Base-by-base conservation (phyloP, 2,113 vertebrate species). In the Centropus bengalensis region DNA sequence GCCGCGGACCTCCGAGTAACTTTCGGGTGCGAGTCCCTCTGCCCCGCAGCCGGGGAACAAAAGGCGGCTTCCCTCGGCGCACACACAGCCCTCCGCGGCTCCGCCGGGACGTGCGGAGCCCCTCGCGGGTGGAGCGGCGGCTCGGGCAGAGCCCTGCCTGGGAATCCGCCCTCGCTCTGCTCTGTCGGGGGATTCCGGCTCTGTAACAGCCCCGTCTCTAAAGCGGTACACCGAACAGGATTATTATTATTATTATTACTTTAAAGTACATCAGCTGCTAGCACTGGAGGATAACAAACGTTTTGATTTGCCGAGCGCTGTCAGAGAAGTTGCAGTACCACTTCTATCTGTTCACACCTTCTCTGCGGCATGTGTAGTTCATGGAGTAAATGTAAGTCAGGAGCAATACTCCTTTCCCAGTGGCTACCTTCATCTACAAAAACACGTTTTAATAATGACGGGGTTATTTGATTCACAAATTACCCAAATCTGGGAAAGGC, bases 401-500 rank as follows among this genome's bases (percentile, higher is more conserved):
- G 38, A 92, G 73, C 40, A 6, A 17, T 11, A 38, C 42, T 14
- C 9, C 8, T 59, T 59, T 66, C 62, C 67, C 14, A 5, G 42
- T 2, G 62, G 49, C 47, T n/a, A 40, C 47, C 26, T 56, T 80
- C 30, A 4, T 56, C 32, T 59, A 11, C 36, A 62, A 10, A 87
- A 80, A 68, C 44, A 24, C 1, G 38, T 36, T 81, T 83, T 73
- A 86, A 54, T 94, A 55, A 79, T 32, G 30, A 4, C 20, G 56
- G 49, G 54, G 64, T 59, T 47, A 74, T 68, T 86, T 89, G 75
- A 84, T 90, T 82, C 68, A 33, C 78, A 52, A 79, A 77, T 52
- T 27, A 55, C 28, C 55, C 32, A 27, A 56, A 94, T 91, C 77
- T 93, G 63, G 70, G 92, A 86, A 94, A 94, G 66, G 82, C 89